Conservation (phyloP, 2,888 invertebrate genomes). For the Nomada goodeniana region DNA sequence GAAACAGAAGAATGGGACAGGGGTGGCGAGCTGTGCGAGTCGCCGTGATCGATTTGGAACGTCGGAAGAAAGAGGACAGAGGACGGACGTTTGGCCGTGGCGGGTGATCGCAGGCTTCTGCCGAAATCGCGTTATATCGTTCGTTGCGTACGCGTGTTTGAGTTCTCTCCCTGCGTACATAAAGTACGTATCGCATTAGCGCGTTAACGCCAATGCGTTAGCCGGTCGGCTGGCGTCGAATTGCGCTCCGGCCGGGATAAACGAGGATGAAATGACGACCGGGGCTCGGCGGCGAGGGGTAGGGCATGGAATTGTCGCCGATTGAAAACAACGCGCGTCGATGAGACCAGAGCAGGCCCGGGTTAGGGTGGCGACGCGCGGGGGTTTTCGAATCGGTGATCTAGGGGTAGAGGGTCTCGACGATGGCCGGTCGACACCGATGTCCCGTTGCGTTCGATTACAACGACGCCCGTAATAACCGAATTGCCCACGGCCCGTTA, state of each 20-base stretch:
- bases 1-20: no score
- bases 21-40: no score
- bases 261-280: conserved; percentile 78
- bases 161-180: conserved; percentile 67
- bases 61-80: no score
- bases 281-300: conserved; percentile 51
- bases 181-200: conserved; percentile 80
- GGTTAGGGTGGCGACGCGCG: conserved; percentile 23
- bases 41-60: no score
- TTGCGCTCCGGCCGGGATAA: conserved; percentile 75
- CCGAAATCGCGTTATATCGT: conserved; percentile 75
- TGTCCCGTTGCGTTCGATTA: conserved; percentile 75
- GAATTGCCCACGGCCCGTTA: conserved; percentile 77
- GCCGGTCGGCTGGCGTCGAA: conserved; percentile 78
- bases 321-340: conserved; percentile 76
- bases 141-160: conserved; percentile 72
- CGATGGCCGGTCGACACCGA: conserved; percentile 52
- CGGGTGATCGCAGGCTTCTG: conserved; percentile 5
- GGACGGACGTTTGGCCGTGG: conserved; percentile 13
- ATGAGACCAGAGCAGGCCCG: conserved; percentile 45
- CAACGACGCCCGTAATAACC: conserved; percentile 78
- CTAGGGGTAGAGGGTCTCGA: conserved; percentile 47
- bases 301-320: conserved; percentile 78
- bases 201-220: conserved; percentile 79
- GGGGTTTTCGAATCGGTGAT: neutral